Evolutionary conservation across 2,113 vertebrate genomes (phyloP), one percentile per base, ranked within the genome.

Genomic region (Bombycilla garrulus): DNA sequence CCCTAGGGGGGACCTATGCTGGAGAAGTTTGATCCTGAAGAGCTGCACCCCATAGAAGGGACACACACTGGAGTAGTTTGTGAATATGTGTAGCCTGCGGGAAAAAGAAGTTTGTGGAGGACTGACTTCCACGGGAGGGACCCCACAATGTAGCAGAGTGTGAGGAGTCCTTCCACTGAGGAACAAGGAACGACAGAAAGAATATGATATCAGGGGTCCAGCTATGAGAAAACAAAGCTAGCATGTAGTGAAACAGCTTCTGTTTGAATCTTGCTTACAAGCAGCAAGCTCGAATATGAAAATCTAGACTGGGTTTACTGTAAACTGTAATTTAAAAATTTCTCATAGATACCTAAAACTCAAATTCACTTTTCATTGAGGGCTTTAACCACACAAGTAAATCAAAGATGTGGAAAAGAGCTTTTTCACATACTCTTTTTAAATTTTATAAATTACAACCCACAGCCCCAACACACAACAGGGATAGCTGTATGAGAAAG

Each of bases 1-100:
- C 6, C 15, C 36, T 26, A 20, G 19, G 3, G 8, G 4, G 10
- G 5, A 38, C 5, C 24, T 38, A 12, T 0, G 1, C 20, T 40
- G 29, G 5, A 47, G 5, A 28, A 29, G 28, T 10, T 40, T 0
- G 0, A 33, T 44, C 28, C 12, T 11, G 47, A 69, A 47, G 23
- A 54, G n/a, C 38, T 28, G 22, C 15, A 31, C 4, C 18, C 15
- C 10, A 4, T 11, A 15, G 29, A 47, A 66, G 4, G 10, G 35
- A 36, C 7, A 4, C n/a, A 21, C 0, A 6, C 5, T 38, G 26
- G 23, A 69, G 12, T 8, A 62, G 11, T n/a, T 45, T 10, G 5
- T 25, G 57, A 33, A 15, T 31, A 29, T 40, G 9, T 42, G 26
- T 14, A 38, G 36, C 36, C 19, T 5, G 0, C 11, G 31, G 13